Conservation (phyloP, 1,140 invertebrate species). For the Ostrea edulis region DNA sequence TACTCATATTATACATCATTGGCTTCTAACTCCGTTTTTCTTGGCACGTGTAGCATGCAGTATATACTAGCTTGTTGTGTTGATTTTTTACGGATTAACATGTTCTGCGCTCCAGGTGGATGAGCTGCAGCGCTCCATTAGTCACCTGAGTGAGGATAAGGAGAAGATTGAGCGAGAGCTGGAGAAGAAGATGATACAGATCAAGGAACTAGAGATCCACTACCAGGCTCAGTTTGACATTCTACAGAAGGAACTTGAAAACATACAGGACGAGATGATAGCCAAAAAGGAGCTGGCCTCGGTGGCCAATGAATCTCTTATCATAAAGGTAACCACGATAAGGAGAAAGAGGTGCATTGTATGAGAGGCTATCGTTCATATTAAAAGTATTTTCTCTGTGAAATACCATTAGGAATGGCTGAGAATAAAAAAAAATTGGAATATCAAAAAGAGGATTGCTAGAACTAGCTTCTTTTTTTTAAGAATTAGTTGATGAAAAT, state of each 20-base stretch:
- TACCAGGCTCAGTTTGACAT: conserved; percentile 65
- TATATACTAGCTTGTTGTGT: too few species aligned
- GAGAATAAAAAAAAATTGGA: too few species aligned
- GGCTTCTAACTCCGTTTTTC: too few species aligned
- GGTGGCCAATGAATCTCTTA: conserved; percentile 69
- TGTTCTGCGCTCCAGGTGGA: not conserved
- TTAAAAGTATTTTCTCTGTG: not conserved
- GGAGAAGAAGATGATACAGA: conserved; percentile 58
- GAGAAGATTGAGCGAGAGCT: conserved; percentile 60
- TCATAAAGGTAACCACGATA: conserved; percentile 65
- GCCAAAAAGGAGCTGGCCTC: conserved; percentile 62
- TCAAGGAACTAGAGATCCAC: conserved; percentile 61
- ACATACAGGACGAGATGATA: conserved; percentile 64
- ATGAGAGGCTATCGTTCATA: not conserved
- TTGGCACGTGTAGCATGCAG: too few species aligned
- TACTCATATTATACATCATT: too few species aligned
- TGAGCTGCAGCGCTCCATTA: conserved; percentile 45
- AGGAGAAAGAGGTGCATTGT: not conserved
- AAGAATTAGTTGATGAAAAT: too few species aligned
- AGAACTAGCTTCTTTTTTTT: too few species aligned
- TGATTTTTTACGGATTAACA: too few species aligned
- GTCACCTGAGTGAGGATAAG: conserved; percentile 57
- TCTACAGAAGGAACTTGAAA: conserved; percentile 64
- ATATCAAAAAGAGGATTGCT: too few species aligned
- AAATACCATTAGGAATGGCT: too few species aligned